A percentile compares a stretch with the other conserved stretches of the same genome.
Evolutionary conservation across 2,888 invertebrate genomes (phyloP).

Genomic region (Tethea ocularis): DNA sequence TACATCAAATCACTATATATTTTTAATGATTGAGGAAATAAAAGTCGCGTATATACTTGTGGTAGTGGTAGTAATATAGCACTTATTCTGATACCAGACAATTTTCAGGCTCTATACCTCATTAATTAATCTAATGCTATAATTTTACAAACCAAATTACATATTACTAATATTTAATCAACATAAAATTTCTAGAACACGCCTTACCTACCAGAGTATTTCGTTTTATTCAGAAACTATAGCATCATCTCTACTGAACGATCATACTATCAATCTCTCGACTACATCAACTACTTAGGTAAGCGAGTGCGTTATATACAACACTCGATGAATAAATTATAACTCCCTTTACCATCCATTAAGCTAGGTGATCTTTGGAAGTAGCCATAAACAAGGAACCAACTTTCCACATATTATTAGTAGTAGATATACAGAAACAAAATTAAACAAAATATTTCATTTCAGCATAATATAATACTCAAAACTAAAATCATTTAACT

Average conservation of each 20-base stretch:
- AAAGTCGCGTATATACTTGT: not conserved
- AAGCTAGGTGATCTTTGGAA: conserved; percentile 32
- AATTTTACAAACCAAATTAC: too few species aligned
- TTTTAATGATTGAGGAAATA: not conserved
- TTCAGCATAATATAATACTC: too few species aligned
- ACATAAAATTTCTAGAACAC: not conserved
- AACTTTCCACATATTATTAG: not conserved
- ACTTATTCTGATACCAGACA: too few species aligned
- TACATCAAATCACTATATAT: not conserved
- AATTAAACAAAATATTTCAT: too few species aligned
- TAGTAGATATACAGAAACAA: too few species aligned
- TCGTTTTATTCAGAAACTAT: conserved; percentile 9
- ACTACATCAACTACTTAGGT: conserved; percentile 15
- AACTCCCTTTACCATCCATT: conserved; percentile 44
- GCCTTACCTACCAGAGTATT: not conserved
- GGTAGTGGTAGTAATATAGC: too few species aligned
- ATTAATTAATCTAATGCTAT: too few species aligned
- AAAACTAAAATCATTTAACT: too few species aligned
- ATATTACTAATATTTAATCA: too few species aligned
- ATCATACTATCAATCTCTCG: conserved; percentile 10
- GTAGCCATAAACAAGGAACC: conserved; percentile 13
- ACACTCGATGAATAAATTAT: conserved; percentile 45
- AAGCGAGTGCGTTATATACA: conserved; percentile 22
- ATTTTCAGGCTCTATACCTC: too few species aligned
- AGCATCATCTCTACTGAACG: conserved; percentile 9